Evolutionary conservation across 2,888 invertebrate species (phyloP).

Genomic region (Drosophila mulleri): DNA sequence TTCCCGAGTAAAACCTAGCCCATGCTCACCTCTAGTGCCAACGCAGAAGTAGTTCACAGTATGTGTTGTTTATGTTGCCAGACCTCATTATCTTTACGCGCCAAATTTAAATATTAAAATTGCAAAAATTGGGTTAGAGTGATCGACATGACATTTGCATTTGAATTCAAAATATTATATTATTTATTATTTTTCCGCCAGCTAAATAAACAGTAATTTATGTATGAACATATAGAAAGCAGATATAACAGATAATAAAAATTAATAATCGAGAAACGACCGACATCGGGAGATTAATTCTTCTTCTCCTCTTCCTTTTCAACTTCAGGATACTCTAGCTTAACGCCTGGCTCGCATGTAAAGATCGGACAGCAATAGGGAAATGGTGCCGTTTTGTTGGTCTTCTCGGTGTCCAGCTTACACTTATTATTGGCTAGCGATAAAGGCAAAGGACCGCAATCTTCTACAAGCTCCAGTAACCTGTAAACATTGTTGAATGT

Average conservation of each 20-base stretch:
- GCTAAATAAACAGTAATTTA: neutral
- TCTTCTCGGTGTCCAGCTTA: slow-evolving; percentile 93
- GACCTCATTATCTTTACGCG: neutral
- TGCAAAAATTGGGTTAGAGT: too few relatives aligned
- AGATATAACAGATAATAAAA: slow-evolving; percentile 4
- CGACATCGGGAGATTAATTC: slow-evolving; percentile 41
- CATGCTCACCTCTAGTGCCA: neutral
- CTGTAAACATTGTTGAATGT: slow-evolving; percentile 81
- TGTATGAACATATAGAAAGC: neutral
- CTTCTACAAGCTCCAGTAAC: slow-evolving; percentile 93
- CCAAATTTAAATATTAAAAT: neutral
- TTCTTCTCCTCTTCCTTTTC: slow-evolving; percentile 84
- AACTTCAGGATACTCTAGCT: slow-evolving; percentile 94
- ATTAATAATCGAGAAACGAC: neutral
- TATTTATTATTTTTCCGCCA: slow-evolving; percentile 9
- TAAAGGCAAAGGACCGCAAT: slow-evolving; percentile 94
- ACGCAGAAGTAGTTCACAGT: too few relatives aligned
- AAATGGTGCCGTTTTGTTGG: slow-evolving; percentile 95
- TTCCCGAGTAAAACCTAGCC: too few relatives aligned
- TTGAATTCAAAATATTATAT: neutral
- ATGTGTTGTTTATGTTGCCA: neutral
- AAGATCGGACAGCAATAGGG: slow-evolving; percentile 94
- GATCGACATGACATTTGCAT: neutral
- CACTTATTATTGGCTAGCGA: slow-evolving; percentile 91
- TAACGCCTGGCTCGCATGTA: slow-evolving; percentile 93